Conservation (phyloP, 2,797 vertebrate genomes). For the Hipposideros larvatus region DNA sequence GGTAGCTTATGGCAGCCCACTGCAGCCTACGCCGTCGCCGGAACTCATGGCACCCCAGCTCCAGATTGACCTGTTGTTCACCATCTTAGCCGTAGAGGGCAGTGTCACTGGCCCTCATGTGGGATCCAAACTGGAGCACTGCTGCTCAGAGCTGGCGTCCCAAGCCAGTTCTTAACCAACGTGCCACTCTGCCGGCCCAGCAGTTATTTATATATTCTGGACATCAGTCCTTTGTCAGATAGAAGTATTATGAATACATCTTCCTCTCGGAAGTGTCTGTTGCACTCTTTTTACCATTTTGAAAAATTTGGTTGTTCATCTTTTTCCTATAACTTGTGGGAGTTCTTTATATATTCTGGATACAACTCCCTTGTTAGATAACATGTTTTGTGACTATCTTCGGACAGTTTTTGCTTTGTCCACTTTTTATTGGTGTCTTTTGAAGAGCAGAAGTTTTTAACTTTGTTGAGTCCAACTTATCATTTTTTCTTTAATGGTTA, state of each 20-base stretch:
- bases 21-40: too few species aligned
- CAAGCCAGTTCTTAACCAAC: too few species aligned
- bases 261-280: not conserved
- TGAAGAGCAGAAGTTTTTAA: not conserved
- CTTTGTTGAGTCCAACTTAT: not conserved
- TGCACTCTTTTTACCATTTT: not conserved
- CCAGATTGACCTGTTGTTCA: too few species aligned
- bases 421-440: not conserved
- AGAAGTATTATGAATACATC: not conserved
- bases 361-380: too few species aligned
- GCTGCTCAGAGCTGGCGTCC: too few species aligned
- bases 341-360: not conserved
- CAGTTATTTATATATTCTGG: not conserved
- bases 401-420: not conserved
- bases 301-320: not conserved
- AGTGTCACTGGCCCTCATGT: too few species aligned
- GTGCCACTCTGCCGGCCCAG: not conserved
- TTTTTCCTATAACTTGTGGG: not conserved
- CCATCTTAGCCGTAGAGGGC: too few species aligned
- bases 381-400: not conserved
- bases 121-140: too few species aligned
- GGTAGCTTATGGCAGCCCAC: too few species aligned
- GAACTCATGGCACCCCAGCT: too few species aligned
- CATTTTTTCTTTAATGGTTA: not conserved
- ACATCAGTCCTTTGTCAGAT: not conserved